Evolutionary conservation across 2,797 vertebrate species (phyloP), one percentile per base, ranked within the genome.

Genomic region (Bradypodion ventrale): DNA sequence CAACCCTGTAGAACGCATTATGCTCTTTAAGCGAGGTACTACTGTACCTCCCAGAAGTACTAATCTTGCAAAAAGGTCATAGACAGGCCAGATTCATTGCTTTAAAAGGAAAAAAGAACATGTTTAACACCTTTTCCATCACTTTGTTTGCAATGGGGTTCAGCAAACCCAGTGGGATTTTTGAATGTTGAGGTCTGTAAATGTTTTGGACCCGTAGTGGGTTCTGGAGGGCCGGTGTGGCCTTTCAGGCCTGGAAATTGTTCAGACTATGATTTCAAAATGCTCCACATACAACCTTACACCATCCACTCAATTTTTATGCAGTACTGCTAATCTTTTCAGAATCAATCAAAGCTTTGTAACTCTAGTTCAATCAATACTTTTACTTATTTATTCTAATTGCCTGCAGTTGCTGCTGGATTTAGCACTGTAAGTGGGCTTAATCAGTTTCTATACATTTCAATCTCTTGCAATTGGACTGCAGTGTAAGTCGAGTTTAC

Each of bases 401-500:
- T 42, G 66, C 59, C 25, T 27, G 5, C 44, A 62, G 19, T 72
- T 72, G 81, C 23, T 65, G n/a, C 1, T 13, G 23, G 40, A 35
- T 76, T 73, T 85, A 9, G 3, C 2, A 21, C 25, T 1, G 0
- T 12, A 75, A 63, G 69, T 72, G 60, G 29, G 0, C 13, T 75
- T 85, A 65, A 65, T 1, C 63, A 0, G 37, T 32, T 79, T 72
- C 3, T 63, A 40, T 27, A 59, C 49, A 25, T 35, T 25, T 44
- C 46, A 75, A 19, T 86, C 63, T 66, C 29, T 62, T 52, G 15
- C 40, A 62, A 46, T 62, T 60, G 1, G 19, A 21, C 7, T 37
- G 52, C 49, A 49, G 0, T 0, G 0, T 1, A 83, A 49, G 60
- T 44, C 32, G 74, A 56, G 12, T 82, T 65, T 46, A 40, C 52